Percentiles rank a stretch among this genome's conserved stretches.
Conservation (phyloP, 2,888 invertebrate species). For the Endotricha flammealis region DNA sequence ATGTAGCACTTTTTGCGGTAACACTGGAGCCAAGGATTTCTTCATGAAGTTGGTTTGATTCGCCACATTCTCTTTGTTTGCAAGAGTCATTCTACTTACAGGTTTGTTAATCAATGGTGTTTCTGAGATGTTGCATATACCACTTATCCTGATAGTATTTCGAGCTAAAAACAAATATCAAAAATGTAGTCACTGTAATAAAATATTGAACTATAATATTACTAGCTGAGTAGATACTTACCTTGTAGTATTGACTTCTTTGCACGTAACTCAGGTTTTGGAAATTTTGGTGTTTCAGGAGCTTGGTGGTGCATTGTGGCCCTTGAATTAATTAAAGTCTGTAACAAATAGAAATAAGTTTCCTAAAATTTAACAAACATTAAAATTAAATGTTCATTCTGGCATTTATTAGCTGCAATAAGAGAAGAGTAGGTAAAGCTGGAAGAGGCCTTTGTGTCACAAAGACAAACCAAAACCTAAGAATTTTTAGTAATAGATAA, state of each 20-base stretch:
- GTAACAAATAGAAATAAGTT: too few species aligned
- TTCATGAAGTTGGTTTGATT: conserved; percentile 19
- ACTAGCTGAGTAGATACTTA: too few species aligned
- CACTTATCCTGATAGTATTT: conserved; percentile 52
- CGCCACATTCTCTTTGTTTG: conserved; percentile 51
- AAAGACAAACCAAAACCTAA: too few species aligned
- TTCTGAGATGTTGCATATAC: conserved; percentile 50
- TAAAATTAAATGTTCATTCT: too few species aligned
- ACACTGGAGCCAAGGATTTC: conserved; percentile 17
- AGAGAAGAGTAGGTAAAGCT: too few species aligned
- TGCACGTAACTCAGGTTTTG: conserved; percentile 41
- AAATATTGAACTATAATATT: too few species aligned
- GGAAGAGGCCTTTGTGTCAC: too few species aligned
- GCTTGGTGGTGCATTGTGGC: conserved; percentile 29
- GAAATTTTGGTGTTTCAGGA: conserved; percentile 46
- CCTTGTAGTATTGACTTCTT: conserved; percentile 51
- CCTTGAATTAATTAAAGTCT: conserved; percentile 34
- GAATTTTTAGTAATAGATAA: too few species aligned
- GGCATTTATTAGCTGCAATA: too few species aligned
- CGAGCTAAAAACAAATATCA: conserved; percentile 33
- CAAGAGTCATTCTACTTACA: conserved; percentile 32
- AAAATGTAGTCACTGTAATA: too few species aligned
- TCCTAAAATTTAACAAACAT: too few species aligned
- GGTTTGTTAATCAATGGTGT: conserved; percentile 44
- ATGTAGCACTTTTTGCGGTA: conserved; percentile 17